Evolutionary conservation across 2,888 invertebrate species (phyloP), one percentile per base, ranked within the genome.

Genomic region (Suillia variegata): DNA sequence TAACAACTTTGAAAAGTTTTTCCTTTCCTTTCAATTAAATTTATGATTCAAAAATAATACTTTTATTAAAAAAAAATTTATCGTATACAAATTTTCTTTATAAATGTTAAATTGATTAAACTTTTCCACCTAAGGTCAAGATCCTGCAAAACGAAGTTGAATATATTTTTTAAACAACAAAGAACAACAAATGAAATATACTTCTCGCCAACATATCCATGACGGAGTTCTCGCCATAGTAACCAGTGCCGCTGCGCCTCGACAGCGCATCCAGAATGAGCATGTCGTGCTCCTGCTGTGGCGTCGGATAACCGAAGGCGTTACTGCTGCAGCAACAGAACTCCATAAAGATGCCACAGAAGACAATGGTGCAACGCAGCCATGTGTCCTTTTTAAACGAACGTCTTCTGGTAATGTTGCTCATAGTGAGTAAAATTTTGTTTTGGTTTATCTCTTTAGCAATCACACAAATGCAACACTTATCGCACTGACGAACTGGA

Each of bases 191-290:
- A n/a, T n/a, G n/a, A n/a, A 38, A 13, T 13, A n/a, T 87, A 93
- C 93, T 93, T 87, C 92, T 88, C 63, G 92, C 91, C 74, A 93
- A 84, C 85, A 93, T 88, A 79, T 93, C 92, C 86, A 93, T 90
- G 64, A 93, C 88, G 52, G 90, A 89, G 70, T 88, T 85, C 65
- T 86, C 85, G 63, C 85, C 87, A 70, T 91, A 80, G 64, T 78
- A 79, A 50, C 76, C 75, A 45, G 75, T 69, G 50, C 76, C 73
- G 63, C 79, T 78, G 67, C 90, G 85, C 55, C 90, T 86, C 1
- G 89, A 89, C 48, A 92, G 79, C 0, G 90, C 89, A 62, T 91
- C 91, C 71, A 92, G 80, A 49, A 92, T 82, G 64, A 92, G 82
- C 63, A 91, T 85, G 69, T 92, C 92, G 73, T 92, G 90, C 65